Base-by-base conservation (phyloP, 2,113 vertebrate species). In the Poecile atricapillus region DNA sequence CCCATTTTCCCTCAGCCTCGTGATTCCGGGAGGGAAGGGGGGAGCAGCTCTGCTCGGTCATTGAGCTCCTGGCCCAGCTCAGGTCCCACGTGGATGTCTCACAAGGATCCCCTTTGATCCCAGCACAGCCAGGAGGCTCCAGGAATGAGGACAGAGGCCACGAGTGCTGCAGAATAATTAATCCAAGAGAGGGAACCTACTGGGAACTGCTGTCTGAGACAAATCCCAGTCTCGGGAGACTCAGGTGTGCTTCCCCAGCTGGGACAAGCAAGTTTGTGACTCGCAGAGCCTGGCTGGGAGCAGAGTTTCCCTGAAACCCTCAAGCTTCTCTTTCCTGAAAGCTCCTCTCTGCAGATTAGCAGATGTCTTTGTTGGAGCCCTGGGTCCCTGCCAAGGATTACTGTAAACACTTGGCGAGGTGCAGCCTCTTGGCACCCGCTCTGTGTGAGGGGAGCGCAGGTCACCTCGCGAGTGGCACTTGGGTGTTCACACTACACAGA, bases 371-470 rank as follows among this genome's bases (percentile, higher is more conserved):
- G 93, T 93, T 73, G 75, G 25, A 71, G 60, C 10, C 13, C 74
- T 83, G 94, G 93, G 67, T 3, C 11, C 55, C 58, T 76, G 96
- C 95, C 96, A 93, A 30, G 65, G 81, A 23, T 95, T 95, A 85
- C 93, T 94, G 96, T 87, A 96, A 96, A 44, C 87, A 14, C 95
- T 90, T 96, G 95, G 95, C 96, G 31, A 82, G 70, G 81, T 67
- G 84, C 77, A 87, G 84, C 17, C 87, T 53, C 89, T 11, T 94
- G 95, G 95, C 94, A 74, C 9, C 0, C 0, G 4, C 76, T 3
- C 1, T 1, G 21, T 4, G 71, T 4, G 11, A 64, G 47, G n/a
- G 80, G 55, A 86, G 89, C 79, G 0, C 76, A 3, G 65, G 53
- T 94, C 89, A 67, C 52, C 58, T 41, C 8, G 2, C 2, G 7